Evolutionary conservation across 2,888 invertebrate genomes (phyloP), one percentile per base, ranked within the genome.

Genomic region (Cheilosia impressa): DNA sequence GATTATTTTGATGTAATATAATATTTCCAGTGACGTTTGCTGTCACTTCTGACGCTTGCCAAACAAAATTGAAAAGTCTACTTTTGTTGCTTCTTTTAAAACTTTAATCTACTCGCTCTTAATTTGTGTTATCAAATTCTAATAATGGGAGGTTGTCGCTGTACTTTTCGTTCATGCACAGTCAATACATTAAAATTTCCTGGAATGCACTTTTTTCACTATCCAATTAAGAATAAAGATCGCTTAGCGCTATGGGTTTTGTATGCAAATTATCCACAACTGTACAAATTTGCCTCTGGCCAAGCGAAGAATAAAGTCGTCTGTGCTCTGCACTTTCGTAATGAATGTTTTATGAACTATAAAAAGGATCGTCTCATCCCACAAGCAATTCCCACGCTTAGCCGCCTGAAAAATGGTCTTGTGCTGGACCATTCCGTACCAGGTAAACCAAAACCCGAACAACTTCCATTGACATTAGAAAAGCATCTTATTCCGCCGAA

Each of bases 111-210:
- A 38, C 10, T 17, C 31, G 4, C 34, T 63, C 55, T 6, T 19
- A 6, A 7, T 24, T 52, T 60, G 13, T 50, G 17, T 17, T 10
- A 19, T 1, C 13, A 60, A 60, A 19, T 62, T 9, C 4, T 5
- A 31, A 88, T 47, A 65, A 94, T 94, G 94, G 94, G 94, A 47
- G 94, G 94, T 3, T 93, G 93, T 80, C 92, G 93, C 19, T 94
- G 94, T 87, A 90, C 92, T 31, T 94, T 93, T 84, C 93, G 93
- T 77, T 90, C 92, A 50, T 94, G 94, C 73, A 87, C 89, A 60
- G 93, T 93, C 19, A 91, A 91, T 4, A 92, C 93, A 0, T 89
- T 91, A 57, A 92, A 92, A 6, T 87, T 89, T 66, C 90, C 91
- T 0, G 88, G 88, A 13, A 91, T 91, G 90, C 94, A 93, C 87